A percentile compares a stretch with the other conserved stretches of the same genome.
These are phyloP conservation scores for Remorina albescens DNA, from an alignment of 2,797 vertebrate genomes.

Conservation along the genomic window DNA sequence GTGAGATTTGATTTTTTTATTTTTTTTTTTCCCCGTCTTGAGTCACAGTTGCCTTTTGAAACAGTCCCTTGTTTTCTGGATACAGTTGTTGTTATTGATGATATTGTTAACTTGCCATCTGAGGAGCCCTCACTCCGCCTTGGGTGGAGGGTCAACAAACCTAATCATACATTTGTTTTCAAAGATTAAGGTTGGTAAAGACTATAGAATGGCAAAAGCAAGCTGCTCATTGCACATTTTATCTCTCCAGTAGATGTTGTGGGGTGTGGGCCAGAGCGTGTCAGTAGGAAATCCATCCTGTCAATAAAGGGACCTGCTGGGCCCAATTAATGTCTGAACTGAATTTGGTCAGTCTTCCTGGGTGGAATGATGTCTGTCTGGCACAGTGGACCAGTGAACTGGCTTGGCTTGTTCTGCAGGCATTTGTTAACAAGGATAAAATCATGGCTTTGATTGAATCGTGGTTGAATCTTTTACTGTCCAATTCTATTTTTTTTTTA, in stretches of 20 bases:
- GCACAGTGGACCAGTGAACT: constrained; percentile 15
- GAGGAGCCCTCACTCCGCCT: constrained; percentile 46
- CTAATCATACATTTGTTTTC: constrained; percentile 85
- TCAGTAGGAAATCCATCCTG: constrained; percentile 41
- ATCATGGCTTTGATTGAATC: constrained; percentile 15
- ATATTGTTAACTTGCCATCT: constrained; percentile 68
- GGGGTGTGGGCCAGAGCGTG: background rate
- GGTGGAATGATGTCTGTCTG: constrained; percentile 23
- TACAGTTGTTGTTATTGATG: constrained; percentile 45
- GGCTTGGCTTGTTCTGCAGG: constrained; percentile 17
- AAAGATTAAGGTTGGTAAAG: constrained; percentile 79
- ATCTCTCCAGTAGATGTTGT: constrained; percentile 39
- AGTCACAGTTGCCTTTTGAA: constrained; percentile 89
- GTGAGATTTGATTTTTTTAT: constrained; percentile 56
- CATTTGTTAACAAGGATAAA: constrained; percentile 17
- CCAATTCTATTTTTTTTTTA: constrained; percentile 3
- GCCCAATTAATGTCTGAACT: constrained; percentile 46
- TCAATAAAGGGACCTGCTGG: constrained; percentile 45
- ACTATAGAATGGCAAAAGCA: constrained; percentile 61
- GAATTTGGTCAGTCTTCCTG: constrained; percentile 48
- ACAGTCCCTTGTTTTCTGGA: constrained; percentile 71
- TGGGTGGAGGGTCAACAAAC: constrained; percentile 60
- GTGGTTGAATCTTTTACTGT: constrained; percentile 8
- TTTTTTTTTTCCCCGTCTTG: constrained; percentile 60
- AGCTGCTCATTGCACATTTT: constrained; percentile 63